Evolutionary conservation across 92 coral and sea anemone species (phyloP).

Genomic region (Nematostella vectensis): DNA sequence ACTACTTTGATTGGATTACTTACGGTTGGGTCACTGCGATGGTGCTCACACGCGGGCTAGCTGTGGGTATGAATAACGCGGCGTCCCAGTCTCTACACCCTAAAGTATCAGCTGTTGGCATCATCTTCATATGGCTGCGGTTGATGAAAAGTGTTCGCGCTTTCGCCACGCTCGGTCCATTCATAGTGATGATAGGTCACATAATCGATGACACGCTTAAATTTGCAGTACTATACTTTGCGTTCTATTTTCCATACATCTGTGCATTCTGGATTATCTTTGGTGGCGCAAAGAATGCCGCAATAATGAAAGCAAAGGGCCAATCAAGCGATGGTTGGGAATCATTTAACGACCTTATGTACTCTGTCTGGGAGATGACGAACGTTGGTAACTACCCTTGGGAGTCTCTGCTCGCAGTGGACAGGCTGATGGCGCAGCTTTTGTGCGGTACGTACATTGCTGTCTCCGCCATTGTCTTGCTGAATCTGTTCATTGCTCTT

Average conservation of each 20-base stretch:
- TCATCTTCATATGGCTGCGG: conserved; percentile 92
- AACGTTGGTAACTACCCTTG: conserved; percentile 93
- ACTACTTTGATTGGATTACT: conserved; percentile 96
- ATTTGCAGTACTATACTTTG: conserved; percentile 75
- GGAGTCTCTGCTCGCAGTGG: conserved; percentile 80
- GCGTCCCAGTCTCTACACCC: conserved; percentile 70
- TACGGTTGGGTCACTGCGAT: conserved; percentile 79
- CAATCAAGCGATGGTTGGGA: conserved; percentile 66
- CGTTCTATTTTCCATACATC: conserved; percentile 83
- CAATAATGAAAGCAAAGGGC: conserved; percentile 36
- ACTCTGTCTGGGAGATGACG: conserved; percentile 94
- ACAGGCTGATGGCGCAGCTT: conserved; percentile 93
- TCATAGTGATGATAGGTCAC: conserved; percentile 93
- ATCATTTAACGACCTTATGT: conserved; percentile 76
- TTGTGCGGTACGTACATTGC: conserved; percentile 88
- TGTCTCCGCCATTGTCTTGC: conserved; percentile 80
- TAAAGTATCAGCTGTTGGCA: conserved; percentile 62
- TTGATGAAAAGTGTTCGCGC: conserved; percentile 95
- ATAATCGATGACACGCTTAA: conserved; percentile 85
- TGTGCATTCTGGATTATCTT: conserved; percentile 97
- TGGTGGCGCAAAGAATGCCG: conserved; percentile 79
- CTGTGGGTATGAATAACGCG: conserved; percentile 40
- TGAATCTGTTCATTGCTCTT: conserved; percentile 91
- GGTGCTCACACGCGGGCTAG: conserved; percentile 66
- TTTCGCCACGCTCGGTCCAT: conserved; percentile 78